Evolutionary conservation across 2,797 vertebrate genomes (phyloP), one percentile per base, ranked within the genome.

Genomic region (Cirrhinus molitorella): DNA sequence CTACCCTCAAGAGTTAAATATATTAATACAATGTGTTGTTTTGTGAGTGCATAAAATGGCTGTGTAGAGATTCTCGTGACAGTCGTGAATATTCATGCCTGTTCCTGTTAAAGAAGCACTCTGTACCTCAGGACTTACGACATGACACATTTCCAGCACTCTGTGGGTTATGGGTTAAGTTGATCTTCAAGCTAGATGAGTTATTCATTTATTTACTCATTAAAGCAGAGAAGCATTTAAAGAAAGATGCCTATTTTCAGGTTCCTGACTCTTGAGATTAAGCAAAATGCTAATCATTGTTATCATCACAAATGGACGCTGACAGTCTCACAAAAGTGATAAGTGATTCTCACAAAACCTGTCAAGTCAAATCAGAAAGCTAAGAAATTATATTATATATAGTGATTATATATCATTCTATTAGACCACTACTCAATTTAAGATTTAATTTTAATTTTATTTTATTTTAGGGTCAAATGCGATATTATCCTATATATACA

Each of bases 171-270:
- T 43, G 23, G 55, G 55, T 77, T 77, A 61, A 77, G 16, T 25
- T 59, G 55, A 61, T 77, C 74, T 61, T 59, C 74, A 59, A 77
- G 74, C n/a, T 61, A 45, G 5, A 61, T 45, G 23, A 61, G 37
- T 19, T 61, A 45, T 76, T 76, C 0, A 2, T 28, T 59, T 76
- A 61, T 61, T 45, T 57, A 23, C 72, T 57, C 13, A 74, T 74
- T 57, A 57, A 57, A 45, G 74, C 3, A 3, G 55, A 28, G n/a
- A 25, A 23, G 40, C 7, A 61, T 61, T 57, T 25, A 61, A 77
- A 45, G 5, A 9, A 61, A 45, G 28, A 40, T 77, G 37, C 10
- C 5, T 23, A 5, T 59, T 45, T 77, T 28, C 23, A 45, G 34
- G 19, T 45, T 25, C 7, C n/a, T 45, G 55, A 10, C 37, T 28